Evolutionary conservation across 2,888 invertebrate species (phyloP).

Genomic region (Keiferia lycopersicella): DNA sequence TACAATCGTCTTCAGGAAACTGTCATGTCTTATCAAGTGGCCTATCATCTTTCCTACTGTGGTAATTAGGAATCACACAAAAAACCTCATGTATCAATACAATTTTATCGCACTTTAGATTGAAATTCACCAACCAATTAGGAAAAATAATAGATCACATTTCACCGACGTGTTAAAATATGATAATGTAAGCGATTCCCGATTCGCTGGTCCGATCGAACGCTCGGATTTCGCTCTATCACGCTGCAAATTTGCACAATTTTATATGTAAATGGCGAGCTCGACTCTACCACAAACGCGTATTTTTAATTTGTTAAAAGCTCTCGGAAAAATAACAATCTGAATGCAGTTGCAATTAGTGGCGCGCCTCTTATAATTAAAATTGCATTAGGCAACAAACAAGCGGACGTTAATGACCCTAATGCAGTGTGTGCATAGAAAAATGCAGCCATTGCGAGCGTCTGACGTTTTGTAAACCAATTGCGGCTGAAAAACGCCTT

Average conservation of each 20-base stretch:
- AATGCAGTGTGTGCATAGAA: constrained; percentile 69
- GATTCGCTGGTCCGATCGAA: constrained; percentile 32
- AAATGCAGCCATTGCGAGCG: constrained; percentile 56
- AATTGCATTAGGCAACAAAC: constrained; percentile 76
- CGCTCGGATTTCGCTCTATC: constrained; percentile 37
- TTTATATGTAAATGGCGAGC: constrained; percentile 37
- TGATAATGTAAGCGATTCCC: constrained; percentile 33
- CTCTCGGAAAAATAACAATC: constrained; percentile 74
- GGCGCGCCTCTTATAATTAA: constrained; percentile 77
- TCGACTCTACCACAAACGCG: constrained; percentile 33
- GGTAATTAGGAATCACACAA: too few relatives aligned
- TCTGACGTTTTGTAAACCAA: constrained; percentile 54
- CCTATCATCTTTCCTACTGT: too few relatives aligned
- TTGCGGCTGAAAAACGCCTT: constrained; percentile 52
- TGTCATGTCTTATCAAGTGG: too few relatives aligned
- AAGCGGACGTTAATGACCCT: constrained; percentile 62
- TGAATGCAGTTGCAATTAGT: constrained; percentile 71
- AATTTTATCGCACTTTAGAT: not conserved
- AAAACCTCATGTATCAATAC: too few relatives aligned
- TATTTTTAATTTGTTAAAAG: constrained; percentile 78
- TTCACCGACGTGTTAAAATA: constrained; percentile 1
- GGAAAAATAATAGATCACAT: not conserved
- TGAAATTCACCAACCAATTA: constrained; percentile 2
- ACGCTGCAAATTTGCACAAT: constrained; percentile 33
- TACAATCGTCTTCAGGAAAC: too few relatives aligned